These are phyloP conservation scores for Carpatolechia fugitivella DNA, from an alignment of 2,888 invertebrate species.

Conservation along the genomic window DNA sequence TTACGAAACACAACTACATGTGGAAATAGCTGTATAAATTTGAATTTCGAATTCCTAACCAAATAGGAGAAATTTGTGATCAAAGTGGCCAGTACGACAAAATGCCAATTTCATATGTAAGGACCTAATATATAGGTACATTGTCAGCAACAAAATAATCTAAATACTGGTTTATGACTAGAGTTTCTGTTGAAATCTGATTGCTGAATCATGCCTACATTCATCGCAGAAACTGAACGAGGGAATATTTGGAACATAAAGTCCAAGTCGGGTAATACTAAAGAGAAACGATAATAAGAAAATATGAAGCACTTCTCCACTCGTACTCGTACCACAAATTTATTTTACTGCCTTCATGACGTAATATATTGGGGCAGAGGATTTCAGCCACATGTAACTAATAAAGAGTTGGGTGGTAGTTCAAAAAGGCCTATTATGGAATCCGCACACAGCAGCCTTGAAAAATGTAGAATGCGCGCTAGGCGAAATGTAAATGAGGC, in stretches of 20 bases:
- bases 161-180: no score
- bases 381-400: neutral
- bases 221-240: no score
- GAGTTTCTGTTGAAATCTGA: no score
- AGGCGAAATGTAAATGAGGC: slow-evolving; percentile 45
- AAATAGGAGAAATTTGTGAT: no score
- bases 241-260: neutral
- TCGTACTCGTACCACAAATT: neutral
- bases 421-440: slow-evolving; percentile 7
- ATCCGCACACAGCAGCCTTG: slow-evolving; percentile 25
- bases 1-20: no score
- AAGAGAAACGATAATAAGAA: neutral
- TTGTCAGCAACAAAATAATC: no score
- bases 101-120: no score
- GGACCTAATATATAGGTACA: no score
- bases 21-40: no score
- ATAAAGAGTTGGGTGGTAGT: neutral
- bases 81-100: no score
- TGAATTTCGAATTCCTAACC: no score
- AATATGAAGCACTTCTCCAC: neutral
- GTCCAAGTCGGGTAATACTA: neutral
- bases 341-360: neutral
- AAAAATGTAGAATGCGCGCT: slow-evolving; percentile 44
- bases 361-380: neutral
- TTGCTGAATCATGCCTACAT: no score